Percentiles rank a stretch among this genome's conserved stretches.
These are phyloP conservation scores for Thinocorus orbignyianus DNA, from an alignment of 2,113 vertebrate species.

Conservation along the genomic window DNA sequence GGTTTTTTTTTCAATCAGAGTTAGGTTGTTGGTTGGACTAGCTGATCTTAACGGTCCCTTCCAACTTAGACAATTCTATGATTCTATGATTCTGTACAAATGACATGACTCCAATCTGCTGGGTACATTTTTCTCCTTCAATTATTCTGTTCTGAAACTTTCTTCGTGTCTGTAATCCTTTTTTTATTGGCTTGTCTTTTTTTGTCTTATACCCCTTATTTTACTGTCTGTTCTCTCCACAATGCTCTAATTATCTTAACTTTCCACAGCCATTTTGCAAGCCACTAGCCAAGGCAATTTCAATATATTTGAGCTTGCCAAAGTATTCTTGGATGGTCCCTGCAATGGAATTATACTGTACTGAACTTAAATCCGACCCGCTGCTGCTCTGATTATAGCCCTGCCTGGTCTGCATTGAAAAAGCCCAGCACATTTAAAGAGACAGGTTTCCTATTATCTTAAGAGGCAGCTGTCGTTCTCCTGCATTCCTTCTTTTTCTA, in stretches of 20 bases:
- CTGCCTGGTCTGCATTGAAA: constrained; percentile 42
- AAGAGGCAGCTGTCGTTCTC: constrained; percentile 40
- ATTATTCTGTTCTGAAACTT: constrained; percentile 10
- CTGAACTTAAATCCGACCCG: constrained; percentile 35
- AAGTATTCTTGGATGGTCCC: constrained; percentile 20
- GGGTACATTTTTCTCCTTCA: neutral
- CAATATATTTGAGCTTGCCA: constrained; percentile 13
- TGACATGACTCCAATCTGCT: neutral
- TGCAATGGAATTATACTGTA: constrained; percentile 59
- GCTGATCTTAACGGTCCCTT: too few species aligned
- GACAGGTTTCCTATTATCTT: constrained; percentile 53
- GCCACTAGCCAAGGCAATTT: constrained; percentile 48
- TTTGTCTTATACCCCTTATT: constrained; percentile 56
- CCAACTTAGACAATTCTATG: too few species aligned
- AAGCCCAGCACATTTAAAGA: constrained; percentile 54
- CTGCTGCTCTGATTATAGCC: constrained; percentile 65
- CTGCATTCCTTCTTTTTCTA: constrained; percentile 11
- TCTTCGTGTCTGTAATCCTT: neutral
- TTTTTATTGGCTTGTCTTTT: constrained; percentile 26
- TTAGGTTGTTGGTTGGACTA: too few species aligned
- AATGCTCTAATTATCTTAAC: constrained; percentile 34
- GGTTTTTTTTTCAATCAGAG: too few species aligned
- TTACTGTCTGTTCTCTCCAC: constrained; percentile 31
- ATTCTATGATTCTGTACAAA: neutral
- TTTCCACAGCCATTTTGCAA: constrained; percentile 40